Evolutionary conservation across 2,888 invertebrate species (phyloP).

Genomic region (Pseudoips prasinana): DNA sequence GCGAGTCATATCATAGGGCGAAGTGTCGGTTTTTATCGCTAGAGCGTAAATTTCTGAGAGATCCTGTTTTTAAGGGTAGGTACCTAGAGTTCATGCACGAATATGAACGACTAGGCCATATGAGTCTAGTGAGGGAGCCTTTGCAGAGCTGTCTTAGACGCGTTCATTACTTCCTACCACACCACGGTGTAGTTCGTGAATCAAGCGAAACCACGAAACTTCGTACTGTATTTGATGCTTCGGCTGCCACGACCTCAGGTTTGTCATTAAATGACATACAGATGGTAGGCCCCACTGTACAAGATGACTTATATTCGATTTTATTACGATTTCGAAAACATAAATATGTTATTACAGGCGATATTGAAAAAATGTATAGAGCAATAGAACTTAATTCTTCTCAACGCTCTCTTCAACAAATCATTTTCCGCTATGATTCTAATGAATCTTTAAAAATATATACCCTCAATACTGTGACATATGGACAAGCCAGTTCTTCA

Average conservation of each 20-base stretch:
- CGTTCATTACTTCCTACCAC: constrained; percentile 21
- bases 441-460: not conserved
- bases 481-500: constrained; percentile 27
- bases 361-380: no score
- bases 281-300: constrained; percentile 17
- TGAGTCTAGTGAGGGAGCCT: no score
- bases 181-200: constrained; percentile 29
- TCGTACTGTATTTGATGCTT: constrained; percentile 32
- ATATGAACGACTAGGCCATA: no score
- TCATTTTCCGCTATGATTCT: constrained; percentile 13
- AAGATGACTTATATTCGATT: constrained; percentile 22
- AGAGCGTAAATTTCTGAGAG: no score
- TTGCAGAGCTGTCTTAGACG: not conserved
- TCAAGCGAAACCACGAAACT: constrained; percentile 27
- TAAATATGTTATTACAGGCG: constrained; percentile 13
- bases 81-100: no score
- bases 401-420: constrained; percentile 22
- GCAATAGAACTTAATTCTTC: constrained; percentile 7
- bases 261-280: constrained; percentile 24
- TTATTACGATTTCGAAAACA: constrained; percentile 18
- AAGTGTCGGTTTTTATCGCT: no score
- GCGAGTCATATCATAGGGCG: no score
- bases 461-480: constrained; percentile 21
- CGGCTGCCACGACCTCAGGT: constrained; percentile 20
- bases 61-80: no score